Conservation (phyloP, 2,888 invertebrate genomes). For the Melikaiella ostensackeni region DNA sequence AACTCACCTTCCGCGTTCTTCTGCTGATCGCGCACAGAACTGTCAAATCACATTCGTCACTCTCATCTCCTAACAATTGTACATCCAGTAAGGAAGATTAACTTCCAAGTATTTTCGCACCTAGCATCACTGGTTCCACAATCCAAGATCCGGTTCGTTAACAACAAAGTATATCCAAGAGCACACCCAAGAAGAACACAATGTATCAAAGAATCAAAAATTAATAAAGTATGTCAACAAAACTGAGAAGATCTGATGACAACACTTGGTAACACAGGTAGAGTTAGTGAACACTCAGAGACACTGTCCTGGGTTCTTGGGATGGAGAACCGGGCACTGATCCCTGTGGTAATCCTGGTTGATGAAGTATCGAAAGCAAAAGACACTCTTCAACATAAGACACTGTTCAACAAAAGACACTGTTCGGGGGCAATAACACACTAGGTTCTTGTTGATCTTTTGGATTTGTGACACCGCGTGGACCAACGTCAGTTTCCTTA, state of each 20-base stretch:
- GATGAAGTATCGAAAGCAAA: too few species aligned
- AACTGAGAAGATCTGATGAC: not conserved
- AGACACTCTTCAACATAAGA: not conserved
- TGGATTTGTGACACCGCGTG: not conserved
- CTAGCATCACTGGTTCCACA: conserved; percentile 32
- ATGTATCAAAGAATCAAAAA: conserved; percentile 23
- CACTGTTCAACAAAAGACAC: not conserved
- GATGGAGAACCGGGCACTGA: conserved; percentile 3
- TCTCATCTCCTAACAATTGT: conserved; percentile 63
- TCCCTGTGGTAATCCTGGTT: too few species aligned
- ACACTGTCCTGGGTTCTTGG: not conserved
- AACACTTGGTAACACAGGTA: conserved; percentile 9
- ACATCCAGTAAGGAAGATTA: conserved; percentile 33
- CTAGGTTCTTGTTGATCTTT: conserved; percentile 37
- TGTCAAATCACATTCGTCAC: conserved; percentile 71
- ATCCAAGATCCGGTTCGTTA: conserved; percentile 23
- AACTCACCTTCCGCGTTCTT: conserved; percentile 60
- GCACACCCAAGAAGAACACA: not conserved
- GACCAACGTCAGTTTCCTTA: not conserved
- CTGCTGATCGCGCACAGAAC: conserved; percentile 60
- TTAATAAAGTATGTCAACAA: conserved; percentile 27
- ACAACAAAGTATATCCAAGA: conserved; percentile 15
- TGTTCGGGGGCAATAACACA: not conserved
- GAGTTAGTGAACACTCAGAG: conserved; percentile 4
- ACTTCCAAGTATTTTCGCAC: conserved; percentile 13